Conservation (phyloP, 2,797 vertebrate species). For the Esox lucius region DNA sequence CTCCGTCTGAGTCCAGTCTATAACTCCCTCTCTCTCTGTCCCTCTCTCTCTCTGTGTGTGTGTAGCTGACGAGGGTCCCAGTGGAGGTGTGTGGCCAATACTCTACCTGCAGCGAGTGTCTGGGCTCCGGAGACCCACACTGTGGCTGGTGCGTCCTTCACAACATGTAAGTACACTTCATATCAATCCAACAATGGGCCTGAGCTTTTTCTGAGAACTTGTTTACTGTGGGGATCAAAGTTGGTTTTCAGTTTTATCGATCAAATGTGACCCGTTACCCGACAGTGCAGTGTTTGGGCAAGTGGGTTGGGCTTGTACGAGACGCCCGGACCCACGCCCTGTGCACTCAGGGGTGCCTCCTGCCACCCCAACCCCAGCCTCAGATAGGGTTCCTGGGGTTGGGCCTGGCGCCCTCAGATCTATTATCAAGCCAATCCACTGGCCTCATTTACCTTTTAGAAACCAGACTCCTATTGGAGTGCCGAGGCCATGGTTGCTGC, state of each 20-base stretch:
- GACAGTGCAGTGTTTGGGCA: slow-evolving; percentile 35
- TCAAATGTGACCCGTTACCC: slow-evolving; percentile 15
- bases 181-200: neutral
- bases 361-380: slow-evolving; percentile 33
- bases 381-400: slow-evolving; percentile 62
- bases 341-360: slow-evolving; percentile 48
- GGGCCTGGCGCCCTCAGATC: slow-evolving; percentile 71
- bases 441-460: slow-evolving; percentile 75
- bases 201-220: neutral
- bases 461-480: slow-evolving; percentile 74
- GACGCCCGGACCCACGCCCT: slow-evolving; percentile 51
- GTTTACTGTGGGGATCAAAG: neutral
- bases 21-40: slow-evolving; percentile 7
- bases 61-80: slow-evolving; percentile 89
- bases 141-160: slow-evolving; percentile 90
- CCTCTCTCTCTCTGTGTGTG: slow-evolving; percentile 23
- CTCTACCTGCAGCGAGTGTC: slow-evolving; percentile 83
- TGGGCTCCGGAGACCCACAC: slow-evolving; percentile 85
- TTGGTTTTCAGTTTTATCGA: neutral
- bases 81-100: slow-evolving; percentile 94
- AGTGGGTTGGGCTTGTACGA: slow-evolving; percentile 12
- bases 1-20: neutral
- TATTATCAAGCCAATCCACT: slow-evolving; percentile 72
- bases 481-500: slow-evolving; percentile 54
- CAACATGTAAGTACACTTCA: slow-evolving; percentile 78